Evolutionary conservation across 2,113 vertebrate genomes (phyloP).

Genomic region (Oryzias javanicus): DNA sequence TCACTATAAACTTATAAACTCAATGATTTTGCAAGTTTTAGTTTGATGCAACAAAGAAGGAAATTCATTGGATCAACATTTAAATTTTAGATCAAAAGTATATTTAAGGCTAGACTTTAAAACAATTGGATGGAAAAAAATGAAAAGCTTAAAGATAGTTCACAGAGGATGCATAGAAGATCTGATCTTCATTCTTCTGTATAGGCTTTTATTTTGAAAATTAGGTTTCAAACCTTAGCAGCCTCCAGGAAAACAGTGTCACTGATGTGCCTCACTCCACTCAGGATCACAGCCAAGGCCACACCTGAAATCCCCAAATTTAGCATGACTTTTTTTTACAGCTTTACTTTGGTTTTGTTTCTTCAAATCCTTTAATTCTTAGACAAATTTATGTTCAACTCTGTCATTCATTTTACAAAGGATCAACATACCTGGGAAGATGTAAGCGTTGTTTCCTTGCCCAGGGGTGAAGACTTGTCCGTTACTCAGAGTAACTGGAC

Average conservation of each 20-base stretch:
- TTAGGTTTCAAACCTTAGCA: conserved; percentile 84
- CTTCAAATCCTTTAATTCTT: no score
- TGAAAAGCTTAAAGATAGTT: conserved; percentile 44
- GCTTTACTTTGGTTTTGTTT: no score
- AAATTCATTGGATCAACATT: no score
- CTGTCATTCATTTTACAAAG: no score
- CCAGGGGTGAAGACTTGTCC: conserved; percentile 86
- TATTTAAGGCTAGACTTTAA: no score
- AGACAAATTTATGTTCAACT: no score
- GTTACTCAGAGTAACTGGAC: conserved; percentile 83
- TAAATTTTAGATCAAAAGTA: no score
- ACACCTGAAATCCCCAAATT: conserved; percentile 79
- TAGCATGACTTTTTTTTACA: neutral
- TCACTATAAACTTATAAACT: no score
- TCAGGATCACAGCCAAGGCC: conserved; percentile 92
- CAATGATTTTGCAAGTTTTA: no score
- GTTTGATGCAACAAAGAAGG: no score
- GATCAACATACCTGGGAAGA: conserved; percentile 86
- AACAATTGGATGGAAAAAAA: no score
- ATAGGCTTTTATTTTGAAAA: neutral
- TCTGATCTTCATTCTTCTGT: conserved; percentile 15
- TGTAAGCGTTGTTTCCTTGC: conserved; percentile 96
- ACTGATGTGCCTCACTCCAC: conserved; percentile 92
- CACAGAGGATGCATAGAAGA: conserved; percentile 32
- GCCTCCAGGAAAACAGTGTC: conserved; percentile 94